These are phyloP conservation scores for Pseudotriccus pelzelni DNA, from an alignment of 2,797 vertebrate genomes.

Conservation along the genomic window DNA sequence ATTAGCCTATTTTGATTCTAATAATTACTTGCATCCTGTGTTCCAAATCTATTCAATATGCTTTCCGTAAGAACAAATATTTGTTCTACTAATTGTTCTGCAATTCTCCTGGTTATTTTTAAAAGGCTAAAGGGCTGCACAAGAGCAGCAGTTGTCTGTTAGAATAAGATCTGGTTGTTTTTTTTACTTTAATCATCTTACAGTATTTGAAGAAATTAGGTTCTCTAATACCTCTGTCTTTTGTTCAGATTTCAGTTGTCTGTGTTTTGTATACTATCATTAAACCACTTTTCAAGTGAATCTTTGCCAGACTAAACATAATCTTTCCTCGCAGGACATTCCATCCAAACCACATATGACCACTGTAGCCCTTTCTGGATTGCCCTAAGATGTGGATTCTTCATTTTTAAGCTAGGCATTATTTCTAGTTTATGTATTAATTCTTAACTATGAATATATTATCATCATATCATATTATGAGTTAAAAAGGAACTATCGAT, in stretches of 20 bases:
- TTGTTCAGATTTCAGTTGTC: constrained; percentile 64
- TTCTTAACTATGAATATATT: neutral
- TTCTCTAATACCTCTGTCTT: constrained; percentile 65
- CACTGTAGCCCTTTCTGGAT: constrained; percentile 14
- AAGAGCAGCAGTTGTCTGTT: constrained; percentile 64
- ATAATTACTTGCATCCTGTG: constrained; percentile 75
- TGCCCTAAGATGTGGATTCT: neutral
- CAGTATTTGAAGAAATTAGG: constrained; percentile 64
- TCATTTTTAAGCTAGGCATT: neutral
- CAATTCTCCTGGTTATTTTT: constrained; percentile 69
- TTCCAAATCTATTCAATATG: constrained; percentile 75
- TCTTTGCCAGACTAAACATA: constrained; percentile 68
- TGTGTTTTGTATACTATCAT: constrained; percentile 65
- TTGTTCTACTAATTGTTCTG: constrained; percentile 74
- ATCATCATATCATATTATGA: neutral
- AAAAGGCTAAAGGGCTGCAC: constrained; percentile 54
- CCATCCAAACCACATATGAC: constrained; percentile 38
- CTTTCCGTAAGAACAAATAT: constrained; percentile 72
- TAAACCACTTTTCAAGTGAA: constrained; percentile 58
- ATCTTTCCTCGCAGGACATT: constrained; percentile 28
- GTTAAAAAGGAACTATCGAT: neutral
- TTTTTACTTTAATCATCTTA: constrained; percentile 70
- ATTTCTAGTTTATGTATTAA: constrained; percentile 25
- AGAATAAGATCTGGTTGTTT: constrained; percentile 50
- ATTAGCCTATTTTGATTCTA: constrained; percentile 73